These are phyloP conservation scores for Pinna nobilis DNA, from an alignment of 1,140 invertebrate species.

Conservation along the genomic window DNA sequence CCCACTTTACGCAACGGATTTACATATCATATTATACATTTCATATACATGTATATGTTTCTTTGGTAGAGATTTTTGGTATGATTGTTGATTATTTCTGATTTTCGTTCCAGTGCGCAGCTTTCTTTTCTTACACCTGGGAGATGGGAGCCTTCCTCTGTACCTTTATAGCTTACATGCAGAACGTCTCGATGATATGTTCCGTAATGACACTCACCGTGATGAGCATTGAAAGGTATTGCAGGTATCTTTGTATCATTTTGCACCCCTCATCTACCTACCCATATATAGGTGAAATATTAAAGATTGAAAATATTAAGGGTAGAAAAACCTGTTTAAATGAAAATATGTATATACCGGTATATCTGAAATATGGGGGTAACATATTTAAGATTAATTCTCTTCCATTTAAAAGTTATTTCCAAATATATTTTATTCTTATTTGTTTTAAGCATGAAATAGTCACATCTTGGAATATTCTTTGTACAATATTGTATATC, in stretches of 20 bases:
- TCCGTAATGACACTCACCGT: conserved; percentile 85
- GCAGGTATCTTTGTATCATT: neutral
- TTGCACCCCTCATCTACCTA: neutral
- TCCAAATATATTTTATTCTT: too few species aligned
- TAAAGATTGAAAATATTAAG: neutral
- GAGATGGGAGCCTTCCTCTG: conserved; percentile 83
- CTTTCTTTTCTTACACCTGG: conserved; percentile 86
- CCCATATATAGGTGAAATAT: neutral
- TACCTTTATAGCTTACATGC: conserved; percentile 85
- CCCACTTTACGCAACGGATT: too few species aligned
- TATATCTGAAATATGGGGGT: too few species aligned
- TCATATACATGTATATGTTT: too few species aligned
- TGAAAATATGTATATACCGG: neutral
- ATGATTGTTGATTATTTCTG: too few species aligned
- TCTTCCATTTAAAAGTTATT: too few species aligned
- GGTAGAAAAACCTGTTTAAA: neutral
- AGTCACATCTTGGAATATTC: too few species aligned
- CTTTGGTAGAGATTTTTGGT: too few species aligned
- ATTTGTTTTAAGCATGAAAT: too few species aligned
- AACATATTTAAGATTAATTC: too few species aligned
- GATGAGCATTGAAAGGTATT: conserved; percentile 85
- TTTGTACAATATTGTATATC: too few species aligned
- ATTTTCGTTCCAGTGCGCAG: conserved; percentile 79
- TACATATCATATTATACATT: too few species aligned
- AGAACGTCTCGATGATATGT: conserved; percentile 84